Evolutionary conservation across 2,797 vertebrate genomes (phyloP).

Genomic region (Acanthopagrus latus): DNA sequence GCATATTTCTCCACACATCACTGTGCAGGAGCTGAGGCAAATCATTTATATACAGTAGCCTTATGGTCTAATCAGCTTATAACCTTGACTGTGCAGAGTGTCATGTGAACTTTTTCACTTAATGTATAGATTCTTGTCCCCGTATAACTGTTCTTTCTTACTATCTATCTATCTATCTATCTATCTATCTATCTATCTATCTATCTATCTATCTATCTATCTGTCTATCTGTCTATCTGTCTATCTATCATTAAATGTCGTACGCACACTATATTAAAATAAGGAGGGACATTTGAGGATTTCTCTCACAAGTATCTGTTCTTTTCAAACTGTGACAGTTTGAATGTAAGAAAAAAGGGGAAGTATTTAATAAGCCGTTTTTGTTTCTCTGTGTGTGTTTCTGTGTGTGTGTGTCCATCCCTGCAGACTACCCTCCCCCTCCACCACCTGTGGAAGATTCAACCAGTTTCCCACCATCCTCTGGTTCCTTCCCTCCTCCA

Average conservation of each 20-base stretch:
- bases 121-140: not conserved
- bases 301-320: no score
- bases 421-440: conserved; percentile 90
- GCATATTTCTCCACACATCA: conserved; percentile 6
- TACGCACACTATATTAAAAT: no score
- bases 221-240: no score
- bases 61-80: not conserved
- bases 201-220: no score
- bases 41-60: not conserved
- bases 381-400: conserved; percentile 42
- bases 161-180: no score
- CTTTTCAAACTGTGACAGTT: conserved; percentile 57
- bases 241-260: no score
- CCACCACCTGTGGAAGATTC: conserved; percentile 90
- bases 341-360: conserved; percentile 55
- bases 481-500: conserved; percentile 87
- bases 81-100: not conserved
- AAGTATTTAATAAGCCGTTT: conserved; percentile 66
- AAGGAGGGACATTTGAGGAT: no score
- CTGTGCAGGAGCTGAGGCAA: not conserved
- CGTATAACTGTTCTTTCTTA: not conserved
- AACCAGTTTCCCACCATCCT: conserved; percentile 75
- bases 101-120: not conserved
- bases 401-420: conserved; percentile 42
- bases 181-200: no score